Percentiles rank a stretch among this genome's conserved stretches.
Conservation (phyloP, 1,140 invertebrate species). For the Caenorhabditis brenneri region DNA sequence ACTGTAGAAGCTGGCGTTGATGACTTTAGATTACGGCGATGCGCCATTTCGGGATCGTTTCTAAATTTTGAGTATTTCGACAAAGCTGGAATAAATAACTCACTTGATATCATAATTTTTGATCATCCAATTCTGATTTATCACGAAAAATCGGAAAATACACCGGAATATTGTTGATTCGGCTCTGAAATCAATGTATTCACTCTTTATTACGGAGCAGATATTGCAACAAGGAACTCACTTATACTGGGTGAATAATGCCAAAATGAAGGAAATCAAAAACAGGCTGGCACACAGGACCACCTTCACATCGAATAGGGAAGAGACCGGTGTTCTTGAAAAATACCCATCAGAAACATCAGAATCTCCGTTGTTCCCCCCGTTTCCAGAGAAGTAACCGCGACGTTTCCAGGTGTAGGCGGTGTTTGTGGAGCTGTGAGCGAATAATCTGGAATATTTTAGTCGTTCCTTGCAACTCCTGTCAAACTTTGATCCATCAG, state of each 20-base stretch:
- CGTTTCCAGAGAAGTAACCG: conserved; percentile 4
- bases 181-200: neutral
- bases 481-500: too few relatives aligned
- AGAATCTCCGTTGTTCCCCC: neutral
- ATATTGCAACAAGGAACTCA: too few relatives aligned
- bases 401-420: conserved; percentile 21
- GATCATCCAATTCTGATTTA: conserved; percentile 33
- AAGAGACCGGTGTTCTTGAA: neutral
- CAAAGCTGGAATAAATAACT: neutral
- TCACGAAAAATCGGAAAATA: conserved; percentile 22
- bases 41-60: conserved; percentile 36
- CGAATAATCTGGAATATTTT: conserved; percentile 1
- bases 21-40: neutral
- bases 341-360: conserved; percentile 4
- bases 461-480: too few relatives aligned
- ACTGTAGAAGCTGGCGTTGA: neutral
- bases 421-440: neutral
- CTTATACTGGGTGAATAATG: conserved; percentile 14
- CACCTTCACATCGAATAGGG: conserved; percentile 3
- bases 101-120: conserved; percentile 35
- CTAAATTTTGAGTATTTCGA: neutral
- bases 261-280: conserved; percentile 16
- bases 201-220: too few relatives aligned
- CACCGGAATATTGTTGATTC: conserved; percentile 21
- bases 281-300: conserved; percentile 12